Conservation (phyloP, 2,113 vertebrate species). For the Sander vitreus region DNA sequence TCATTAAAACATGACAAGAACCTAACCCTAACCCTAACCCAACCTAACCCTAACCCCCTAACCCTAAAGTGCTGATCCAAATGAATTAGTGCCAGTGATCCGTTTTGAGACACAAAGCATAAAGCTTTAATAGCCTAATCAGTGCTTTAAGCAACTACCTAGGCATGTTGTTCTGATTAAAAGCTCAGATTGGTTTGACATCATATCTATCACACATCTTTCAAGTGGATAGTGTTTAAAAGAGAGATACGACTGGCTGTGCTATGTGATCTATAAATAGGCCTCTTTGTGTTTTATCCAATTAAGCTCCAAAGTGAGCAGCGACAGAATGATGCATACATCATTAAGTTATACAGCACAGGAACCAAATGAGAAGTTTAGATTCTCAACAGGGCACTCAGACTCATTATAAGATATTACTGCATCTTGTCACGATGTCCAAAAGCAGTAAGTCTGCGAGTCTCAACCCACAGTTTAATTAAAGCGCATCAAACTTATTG, state of each 20-base stretch:
- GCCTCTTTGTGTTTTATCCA: conserved; percentile 57
- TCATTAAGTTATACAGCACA: conserved; percentile 60
- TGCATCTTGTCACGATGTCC: conserved; percentile 63
- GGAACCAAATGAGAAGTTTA: conserved; percentile 52
- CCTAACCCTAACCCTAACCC: too few relatives aligned
- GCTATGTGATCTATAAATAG: conserved; percentile 48
- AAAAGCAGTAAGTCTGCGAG: conserved; percentile 55
- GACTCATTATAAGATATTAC: conserved; percentile 63
- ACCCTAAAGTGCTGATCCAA: not conserved
- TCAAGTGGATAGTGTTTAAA: conserved; percentile 12
- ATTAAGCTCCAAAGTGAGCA: conserved; percentile 57
- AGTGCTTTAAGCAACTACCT: not conserved
- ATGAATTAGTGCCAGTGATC: not conserved
- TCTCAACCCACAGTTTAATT: conserved; percentile 68
- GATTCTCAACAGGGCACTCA: conserved; percentile 54
- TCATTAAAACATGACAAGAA: conserved; percentile 1
- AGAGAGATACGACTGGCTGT: conserved; percentile 5
- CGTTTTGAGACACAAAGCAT: conserved; percentile 7
- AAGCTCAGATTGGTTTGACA: conserved; percentile 28
- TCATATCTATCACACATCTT: conserved; percentile 2
- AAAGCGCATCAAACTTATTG: conserved; percentile 42
- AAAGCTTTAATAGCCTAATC: not conserved
- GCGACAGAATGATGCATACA: conserved; percentile 60
- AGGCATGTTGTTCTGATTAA: conserved; percentile 6
- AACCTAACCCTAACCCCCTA: too few relatives aligned